Conservation (phyloP, 1,140 invertebrate genomes). For the Drosophila hydei region DNA sequence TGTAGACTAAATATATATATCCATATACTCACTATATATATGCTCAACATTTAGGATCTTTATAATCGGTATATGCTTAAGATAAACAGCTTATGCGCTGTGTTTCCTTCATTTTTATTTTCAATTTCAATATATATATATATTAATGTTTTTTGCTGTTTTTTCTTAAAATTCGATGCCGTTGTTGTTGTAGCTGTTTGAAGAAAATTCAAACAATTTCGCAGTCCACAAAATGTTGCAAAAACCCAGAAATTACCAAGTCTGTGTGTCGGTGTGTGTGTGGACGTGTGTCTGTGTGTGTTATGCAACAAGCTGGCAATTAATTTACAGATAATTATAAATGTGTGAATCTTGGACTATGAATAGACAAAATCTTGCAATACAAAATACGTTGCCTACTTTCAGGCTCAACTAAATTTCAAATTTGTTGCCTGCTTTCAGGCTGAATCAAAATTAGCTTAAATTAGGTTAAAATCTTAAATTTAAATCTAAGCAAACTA, state of each 20-base stretch:
- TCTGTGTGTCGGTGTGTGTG: slow-evolving; percentile 12
- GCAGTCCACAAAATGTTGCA: slow-evolving; percentile 48
- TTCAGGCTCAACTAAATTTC: too few relatives aligned
- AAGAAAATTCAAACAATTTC: slow-evolving; percentile 45
- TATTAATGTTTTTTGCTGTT: background rate
- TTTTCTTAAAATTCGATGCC: slow-evolving; percentile 37
- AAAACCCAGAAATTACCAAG: slow-evolving; percentile 55
- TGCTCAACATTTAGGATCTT: slow-evolving; percentile 50
- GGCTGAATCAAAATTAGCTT: too few relatives aligned
- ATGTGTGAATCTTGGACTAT: background rate
- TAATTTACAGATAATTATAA: too few relatives aligned
- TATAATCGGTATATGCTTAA: slow-evolving; percentile 47
- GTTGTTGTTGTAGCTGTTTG: slow-evolving; percentile 39
- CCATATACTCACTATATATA: slow-evolving; percentile 46
- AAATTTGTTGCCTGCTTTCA: slow-evolving; percentile 44
- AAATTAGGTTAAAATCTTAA: background rate
- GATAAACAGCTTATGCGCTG: slow-evolving; percentile 52
- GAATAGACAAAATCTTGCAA: slow-evolving; percentile 12
- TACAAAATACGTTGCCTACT: too few relatives aligned
- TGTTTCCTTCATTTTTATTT: slow-evolving; percentile 14
- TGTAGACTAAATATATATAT: slow-evolving; percentile 22
- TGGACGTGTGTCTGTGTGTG: slow-evolving; percentile 1
- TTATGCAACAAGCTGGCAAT: background rate
- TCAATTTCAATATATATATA: slow-evolving; percentile 1
- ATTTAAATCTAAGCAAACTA: background rate